Conservation (phyloP, 1,140 invertebrate species). For the Drosophila repleta region DNA sequence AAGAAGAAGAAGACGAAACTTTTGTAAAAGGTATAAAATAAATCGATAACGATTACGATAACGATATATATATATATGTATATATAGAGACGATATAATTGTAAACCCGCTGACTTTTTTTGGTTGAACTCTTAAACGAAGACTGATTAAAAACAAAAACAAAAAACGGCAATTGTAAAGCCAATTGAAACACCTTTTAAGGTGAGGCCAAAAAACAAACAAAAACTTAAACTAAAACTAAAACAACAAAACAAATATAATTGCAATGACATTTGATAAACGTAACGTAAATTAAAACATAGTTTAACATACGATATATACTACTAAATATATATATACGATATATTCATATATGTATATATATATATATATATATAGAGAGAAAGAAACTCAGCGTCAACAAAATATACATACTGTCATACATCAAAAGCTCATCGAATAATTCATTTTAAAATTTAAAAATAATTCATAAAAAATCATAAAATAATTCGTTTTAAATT, state of each 20-base stretch:
- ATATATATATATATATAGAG: slow-evolving; percentile 25
- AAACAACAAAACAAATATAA: slow-evolving; percentile 29
- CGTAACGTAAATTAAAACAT: slow-evolving; percentile 58
- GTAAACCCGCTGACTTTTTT: slow-evolving; percentile 80
- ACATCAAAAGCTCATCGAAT: slow-evolving; percentile 16
- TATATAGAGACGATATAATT: slow-evolving; percentile 23
- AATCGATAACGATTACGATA: slow-evolving; percentile 31
- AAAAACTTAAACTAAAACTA: not conserved
- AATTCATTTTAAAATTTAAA: no score
- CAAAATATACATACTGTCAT: slow-evolving; percentile 20
- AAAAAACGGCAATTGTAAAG: slow-evolving; percentile 68
- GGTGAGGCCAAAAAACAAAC: slow-evolving; percentile 71
- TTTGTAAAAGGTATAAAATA: slow-evolving; percentile 63
- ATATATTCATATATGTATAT: slow-evolving; percentile 9
- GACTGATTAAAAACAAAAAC: slow-evolving; percentile 71
- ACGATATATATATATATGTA: slow-evolving; percentile 4
- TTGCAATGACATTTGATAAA: slow-evolving; percentile 76
- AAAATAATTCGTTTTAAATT: no score
- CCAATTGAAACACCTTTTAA: slow-evolving; percentile 74
- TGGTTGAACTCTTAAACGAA: slow-evolving; percentile 81
- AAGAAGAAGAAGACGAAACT: slow-evolving; percentile 33
- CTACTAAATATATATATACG: slow-evolving; percentile 19
- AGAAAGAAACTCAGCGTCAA: slow-evolving; percentile 22
- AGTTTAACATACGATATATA: slow-evolving; percentile 52
- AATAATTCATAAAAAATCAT: no score